phyloP scores from a whole-genome alignment of 1,140 invertebrate genomes.

The Cydia pomonella region DNA sequence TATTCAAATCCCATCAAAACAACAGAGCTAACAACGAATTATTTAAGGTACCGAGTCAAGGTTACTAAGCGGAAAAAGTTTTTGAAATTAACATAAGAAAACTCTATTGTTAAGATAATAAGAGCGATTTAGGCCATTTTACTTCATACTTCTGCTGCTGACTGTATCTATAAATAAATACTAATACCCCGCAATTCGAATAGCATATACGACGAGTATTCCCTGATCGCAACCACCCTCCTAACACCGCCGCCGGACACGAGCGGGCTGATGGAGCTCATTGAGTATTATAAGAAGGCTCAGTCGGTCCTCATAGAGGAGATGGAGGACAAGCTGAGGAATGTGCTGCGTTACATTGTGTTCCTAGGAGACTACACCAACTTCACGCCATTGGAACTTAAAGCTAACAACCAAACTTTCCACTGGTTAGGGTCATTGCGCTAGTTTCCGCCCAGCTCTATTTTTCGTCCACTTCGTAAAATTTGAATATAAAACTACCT shows the following conservation, averaged over 20 bases:
- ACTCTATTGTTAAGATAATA: not conserved
- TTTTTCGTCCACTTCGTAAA: no score
- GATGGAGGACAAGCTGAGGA: constrained; percentile 88
- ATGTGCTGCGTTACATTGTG: constrained; percentile 85
- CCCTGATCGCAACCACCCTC: constrained; percentile 89
- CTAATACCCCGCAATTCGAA: constrained; percentile 51
- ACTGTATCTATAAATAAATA: not conserved
- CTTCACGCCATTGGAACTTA: constrained; percentile 91
- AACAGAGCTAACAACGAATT: no score
- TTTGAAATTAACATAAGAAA: not conserved
- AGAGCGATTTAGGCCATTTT: not conserved
- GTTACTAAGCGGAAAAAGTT: not conserved
- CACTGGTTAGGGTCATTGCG: constrained; percentile 91
- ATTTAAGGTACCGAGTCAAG: no score
- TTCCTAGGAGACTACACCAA: constrained; percentile 89
- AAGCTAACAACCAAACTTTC: constrained; percentile 92
- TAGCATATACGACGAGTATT: constrained; percentile 93
- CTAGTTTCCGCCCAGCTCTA: no score
- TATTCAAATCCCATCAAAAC: no score
- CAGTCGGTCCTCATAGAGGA: constrained; percentile 86
- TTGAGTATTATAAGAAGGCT: constrained; percentile 88
- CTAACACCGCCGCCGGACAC: constrained; percentile 91
- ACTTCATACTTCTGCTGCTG: not conserved
- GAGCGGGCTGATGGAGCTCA: constrained; percentile 91
- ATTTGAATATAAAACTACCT: no score